Percentiles rank a stretch among this genome's conserved stretches.
Conservation (phyloP, 2,888 invertebrate species). For the Drosophila paranaensis region DNA sequence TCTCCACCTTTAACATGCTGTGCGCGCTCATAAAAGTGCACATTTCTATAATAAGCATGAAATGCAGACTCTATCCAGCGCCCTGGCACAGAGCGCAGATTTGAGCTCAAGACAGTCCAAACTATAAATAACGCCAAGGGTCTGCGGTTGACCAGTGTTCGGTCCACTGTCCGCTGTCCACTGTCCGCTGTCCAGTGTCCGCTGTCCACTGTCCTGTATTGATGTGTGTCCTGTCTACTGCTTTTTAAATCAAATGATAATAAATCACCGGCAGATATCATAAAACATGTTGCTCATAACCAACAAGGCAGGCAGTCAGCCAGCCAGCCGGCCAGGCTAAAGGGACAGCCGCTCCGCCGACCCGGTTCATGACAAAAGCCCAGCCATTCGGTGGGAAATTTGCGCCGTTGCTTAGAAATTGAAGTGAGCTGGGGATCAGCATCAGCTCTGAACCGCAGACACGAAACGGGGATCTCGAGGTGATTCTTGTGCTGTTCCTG, state of each 20-base stretch:
- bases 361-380: conserved; percentile 66
- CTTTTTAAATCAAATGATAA: conserved; percentile 84
- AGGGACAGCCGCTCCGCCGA: conserved; percentile 6
- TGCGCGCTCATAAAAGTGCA: conserved; percentile 69
- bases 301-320: conserved; percentile 37
- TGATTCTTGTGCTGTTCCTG: conserved; percentile 32
- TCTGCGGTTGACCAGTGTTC: conserved; percentile 28
- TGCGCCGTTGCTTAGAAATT: conserved; percentile 67
- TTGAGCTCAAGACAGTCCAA: conserved; percentile 30
- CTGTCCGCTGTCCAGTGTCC: conserved; percentile 23
- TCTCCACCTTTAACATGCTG: conserved; percentile 62
- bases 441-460: conserved; percentile 8
- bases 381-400: conserved; percentile 66
- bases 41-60: conserved; percentile 77
- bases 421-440: conserved; percentile 26
- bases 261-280: conserved; percentile 84
- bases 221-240: conserved; percentile 80
- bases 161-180: conserved; percentile 34
- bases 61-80: conserved; percentile 55
- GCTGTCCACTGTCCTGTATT: conserved; percentile 55
- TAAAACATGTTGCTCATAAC: conserved; percentile 83
- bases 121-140: conserved; percentile 73
- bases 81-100: background rate
- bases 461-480: conserved; percentile 13
- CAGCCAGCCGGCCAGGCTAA: conserved; percentile 17